These are phyloP conservation scores for Morone saxatilis DNA, from an alignment of 2,113 vertebrate genomes.

Conservation along the genomic window DNA sequence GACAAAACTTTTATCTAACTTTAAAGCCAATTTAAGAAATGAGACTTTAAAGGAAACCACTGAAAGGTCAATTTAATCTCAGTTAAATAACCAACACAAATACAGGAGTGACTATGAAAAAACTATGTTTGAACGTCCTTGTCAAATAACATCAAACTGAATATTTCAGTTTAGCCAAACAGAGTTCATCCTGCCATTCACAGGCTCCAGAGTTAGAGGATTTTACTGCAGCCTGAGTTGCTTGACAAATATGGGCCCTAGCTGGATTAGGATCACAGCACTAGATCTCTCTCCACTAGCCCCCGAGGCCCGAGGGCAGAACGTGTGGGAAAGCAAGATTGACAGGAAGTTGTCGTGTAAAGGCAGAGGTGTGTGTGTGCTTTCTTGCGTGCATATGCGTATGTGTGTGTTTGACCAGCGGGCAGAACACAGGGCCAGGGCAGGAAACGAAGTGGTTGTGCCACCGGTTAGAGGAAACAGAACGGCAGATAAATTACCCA, in stretches of 20 bases:
- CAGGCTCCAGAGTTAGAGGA: constrained; percentile 19
- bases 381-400: constrained; percentile 21
- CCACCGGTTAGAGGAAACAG: constrained; percentile 72
- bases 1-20: background rate
- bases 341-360: constrained; percentile 74
- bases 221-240: constrained; percentile 28
- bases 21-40: background rate
- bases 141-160: background rate
- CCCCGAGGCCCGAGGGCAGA: constrained; percentile 61
- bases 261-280: constrained; percentile 72
- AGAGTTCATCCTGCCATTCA: constrained; percentile 47
- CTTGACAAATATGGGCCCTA: constrained; percentile 47
- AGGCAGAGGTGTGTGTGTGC: constrained; percentile 60
- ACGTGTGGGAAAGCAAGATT: constrained; percentile 65
- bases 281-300: constrained; percentile 42
- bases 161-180: constrained; percentile 14
- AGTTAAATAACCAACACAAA: constrained; percentile 1
- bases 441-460: constrained; percentile 71
- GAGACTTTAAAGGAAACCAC: background rate
- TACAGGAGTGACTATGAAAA: background rate
- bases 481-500: constrained; percentile 73
- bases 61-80: background rate
- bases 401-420: constrained; percentile 65
- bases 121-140: constrained; percentile 7
- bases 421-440: constrained; percentile 65